phyloP scores from a whole-genome alignment of 2,113 vertebrate species.

The Cavia porcellus region DNA sequence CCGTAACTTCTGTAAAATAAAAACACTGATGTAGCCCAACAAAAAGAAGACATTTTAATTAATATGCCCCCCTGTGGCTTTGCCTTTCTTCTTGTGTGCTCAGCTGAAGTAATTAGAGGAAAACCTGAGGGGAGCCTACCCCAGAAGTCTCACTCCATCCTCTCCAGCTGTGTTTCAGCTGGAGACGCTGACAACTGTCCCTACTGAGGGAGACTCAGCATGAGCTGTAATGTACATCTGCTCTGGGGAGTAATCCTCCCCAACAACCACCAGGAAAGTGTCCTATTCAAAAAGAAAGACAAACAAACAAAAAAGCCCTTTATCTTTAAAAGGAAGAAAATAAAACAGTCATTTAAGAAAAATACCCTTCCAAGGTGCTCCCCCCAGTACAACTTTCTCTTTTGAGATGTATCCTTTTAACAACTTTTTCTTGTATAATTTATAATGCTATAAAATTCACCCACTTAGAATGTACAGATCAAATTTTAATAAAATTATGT shows the following conservation, averaged over 20 bases:
- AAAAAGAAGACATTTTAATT: constrained; percentile 79
- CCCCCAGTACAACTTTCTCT: background rate
- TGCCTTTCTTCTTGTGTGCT: constrained; percentile 85
- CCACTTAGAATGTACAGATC: background rate
- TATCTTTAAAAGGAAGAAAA: constrained; percentile 39
- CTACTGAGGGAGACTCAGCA: constrained; percentile 74
- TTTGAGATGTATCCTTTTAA: constrained; percentile 61
- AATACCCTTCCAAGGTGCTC: background rate
- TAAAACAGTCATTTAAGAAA: background rate
- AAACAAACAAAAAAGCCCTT: constrained; percentile 22
- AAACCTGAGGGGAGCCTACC: constrained; percentile 80
- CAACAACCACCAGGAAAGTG: constrained; percentile 49
- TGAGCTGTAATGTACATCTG: constrained; percentile 78
- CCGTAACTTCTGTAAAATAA: constrained; percentile 25
- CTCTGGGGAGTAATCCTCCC: constrained; percentile 74
- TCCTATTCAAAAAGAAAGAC: constrained; percentile 41
- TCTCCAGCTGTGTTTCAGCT: constrained; percentile 85
- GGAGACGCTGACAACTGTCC: constrained; percentile 73
- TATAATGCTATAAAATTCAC: background rate
- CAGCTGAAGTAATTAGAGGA: constrained; percentile 86
- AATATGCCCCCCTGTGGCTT: constrained; percentile 77
- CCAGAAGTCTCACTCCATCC: constrained; percentile 76
- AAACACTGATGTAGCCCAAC: constrained; percentile 61
- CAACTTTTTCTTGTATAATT: background rate
- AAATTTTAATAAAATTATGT: background rate